Base-by-base conservation (phyloP, 2,797 vertebrate species). In the Enteromius thamalakanensis region DNA sequence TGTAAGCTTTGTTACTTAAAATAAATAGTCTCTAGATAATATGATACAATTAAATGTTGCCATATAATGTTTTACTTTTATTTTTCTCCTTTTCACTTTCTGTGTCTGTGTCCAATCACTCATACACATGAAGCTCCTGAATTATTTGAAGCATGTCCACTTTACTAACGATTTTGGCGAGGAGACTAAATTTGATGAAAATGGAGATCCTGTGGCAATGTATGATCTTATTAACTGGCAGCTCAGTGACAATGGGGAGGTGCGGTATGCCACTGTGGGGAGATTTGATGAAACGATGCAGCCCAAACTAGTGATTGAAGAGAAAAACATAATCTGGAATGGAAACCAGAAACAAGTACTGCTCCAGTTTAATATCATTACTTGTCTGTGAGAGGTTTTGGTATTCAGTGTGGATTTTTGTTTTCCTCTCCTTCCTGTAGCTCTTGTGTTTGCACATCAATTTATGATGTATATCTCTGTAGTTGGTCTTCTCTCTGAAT, bases 141-240 rank as follows among this genome's bases (percentile, higher is more conserved):
- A 94, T 82, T 94, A 95, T 88, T 87, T 95, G 80, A 95, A 92
- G 83, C 88, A 90, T 37, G 91, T 94, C 49, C 85, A 91, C 53
- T 95, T 92, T 76, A 74, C 88, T 21, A 93, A 92, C 79, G 86
- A 88, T 6, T 93, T 92, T 86, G 94, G 91, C 19, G 94, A 95
- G 87, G 93, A 94, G 87, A 93, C 86, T 5, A 94, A 93, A 84
- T 95, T 96, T 87, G 95, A 96, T 87, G 80, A 83, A 71, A 96
- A 96, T 4, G 95, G 95, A 0, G 94, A 96, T 82, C 91, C 94
- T 6, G 90, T 91, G 17, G 95, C 95, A 6, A 89, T 92, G 83
- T 96, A 96, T 81, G 95, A 96, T 89, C 90, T 96, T 32, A 89
- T 96, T 21, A 96, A 94, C 89, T 94, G 94, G 93, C 94, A 96